Evolutionary conservation across 2,113 vertebrate species (phyloP).

Genomic region (Rhynchomys soricoides): DNA sequence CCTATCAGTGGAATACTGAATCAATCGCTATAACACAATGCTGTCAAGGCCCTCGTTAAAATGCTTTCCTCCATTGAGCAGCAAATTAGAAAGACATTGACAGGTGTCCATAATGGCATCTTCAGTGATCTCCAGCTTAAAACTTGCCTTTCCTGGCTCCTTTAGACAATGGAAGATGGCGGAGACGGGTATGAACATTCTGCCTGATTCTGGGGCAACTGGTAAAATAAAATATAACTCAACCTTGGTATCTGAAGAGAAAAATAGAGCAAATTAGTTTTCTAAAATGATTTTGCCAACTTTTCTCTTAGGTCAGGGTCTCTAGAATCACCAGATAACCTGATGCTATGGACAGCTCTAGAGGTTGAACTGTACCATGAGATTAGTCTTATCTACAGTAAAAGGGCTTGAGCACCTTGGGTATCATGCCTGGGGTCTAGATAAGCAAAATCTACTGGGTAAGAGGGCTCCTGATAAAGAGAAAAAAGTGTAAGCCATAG

Average conservation of each 20-base stretch:
- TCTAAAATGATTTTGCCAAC: conserved; percentile 12
- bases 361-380: not conserved
- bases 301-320: not conserved
- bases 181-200: not conserved
- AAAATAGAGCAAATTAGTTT: not conserved
- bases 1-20: conserved; percentile 14
- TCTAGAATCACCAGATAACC: not conserved
- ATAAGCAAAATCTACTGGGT: not conserved
- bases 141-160: not conserved
- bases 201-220: not conserved
- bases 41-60: not conserved
- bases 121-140: not conserved
- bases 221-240: not conserved
- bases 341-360: not conserved
- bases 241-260: not conserved
- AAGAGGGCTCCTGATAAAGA: not conserved
- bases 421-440: not conserved
- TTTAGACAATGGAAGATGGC: not conserved
- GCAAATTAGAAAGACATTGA: not conserved
- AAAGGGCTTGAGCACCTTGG: not conserved
- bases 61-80: not conserved
- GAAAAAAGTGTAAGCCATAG: not conserved
- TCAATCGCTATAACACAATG: conserved; percentile 9
- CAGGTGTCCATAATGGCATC: not conserved
- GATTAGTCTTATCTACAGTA: not conserved